A percentile compares a stretch with the other conserved stretches of the same genome.
These are phyloP conservation scores for Hassar affinis DNA, from an alignment of 2,113 vertebrate genomes.

Conservation along the genomic window DNA sequence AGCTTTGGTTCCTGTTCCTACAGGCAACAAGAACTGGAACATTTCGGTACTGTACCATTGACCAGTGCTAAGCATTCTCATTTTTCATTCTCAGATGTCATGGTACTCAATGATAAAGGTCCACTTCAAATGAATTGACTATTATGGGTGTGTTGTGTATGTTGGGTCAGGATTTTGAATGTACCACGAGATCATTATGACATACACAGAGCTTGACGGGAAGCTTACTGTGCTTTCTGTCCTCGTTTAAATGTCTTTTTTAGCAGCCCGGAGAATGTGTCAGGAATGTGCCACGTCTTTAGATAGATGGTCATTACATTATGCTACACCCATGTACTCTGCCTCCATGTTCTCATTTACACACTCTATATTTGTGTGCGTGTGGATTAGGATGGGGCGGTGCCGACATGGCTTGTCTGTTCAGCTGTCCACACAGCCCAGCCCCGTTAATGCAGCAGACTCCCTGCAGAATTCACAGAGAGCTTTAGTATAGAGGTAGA, in stretches of 20 bases:
- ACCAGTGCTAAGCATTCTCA: not conserved
- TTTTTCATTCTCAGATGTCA: not conserved
- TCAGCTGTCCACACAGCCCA: conserved; percentile 73
- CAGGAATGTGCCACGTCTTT: conserved; percentile 40
- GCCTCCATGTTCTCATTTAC: conserved; percentile 18
- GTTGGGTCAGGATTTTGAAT: conserved; percentile 16
- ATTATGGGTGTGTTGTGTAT: not conserved
- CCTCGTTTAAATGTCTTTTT: not conserved
- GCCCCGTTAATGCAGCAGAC: conserved; percentile 65
- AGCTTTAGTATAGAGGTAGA: conserved; percentile 67
- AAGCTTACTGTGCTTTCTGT: not conserved
- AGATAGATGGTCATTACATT: conserved; percentile 33
- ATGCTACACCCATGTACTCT: not conserved
- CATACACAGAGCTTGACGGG: not conserved
- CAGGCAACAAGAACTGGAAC: not conserved
- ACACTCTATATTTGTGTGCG: conserved; percentile 9
- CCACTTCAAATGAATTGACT: not conserved
- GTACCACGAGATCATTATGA: conserved; percentile 12
- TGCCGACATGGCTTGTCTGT: conserved; percentile 65
- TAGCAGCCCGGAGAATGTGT: conserved; percentile 4
- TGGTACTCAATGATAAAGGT: not conserved
- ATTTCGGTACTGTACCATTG: not conserved
- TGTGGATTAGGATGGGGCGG: conserved; percentile 35
- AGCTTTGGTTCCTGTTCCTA: not conserved
- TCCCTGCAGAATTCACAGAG: conserved; percentile 70